Conservation (phyloP, 1,140 invertebrate species). For the Drosophila baimaii region DNA sequence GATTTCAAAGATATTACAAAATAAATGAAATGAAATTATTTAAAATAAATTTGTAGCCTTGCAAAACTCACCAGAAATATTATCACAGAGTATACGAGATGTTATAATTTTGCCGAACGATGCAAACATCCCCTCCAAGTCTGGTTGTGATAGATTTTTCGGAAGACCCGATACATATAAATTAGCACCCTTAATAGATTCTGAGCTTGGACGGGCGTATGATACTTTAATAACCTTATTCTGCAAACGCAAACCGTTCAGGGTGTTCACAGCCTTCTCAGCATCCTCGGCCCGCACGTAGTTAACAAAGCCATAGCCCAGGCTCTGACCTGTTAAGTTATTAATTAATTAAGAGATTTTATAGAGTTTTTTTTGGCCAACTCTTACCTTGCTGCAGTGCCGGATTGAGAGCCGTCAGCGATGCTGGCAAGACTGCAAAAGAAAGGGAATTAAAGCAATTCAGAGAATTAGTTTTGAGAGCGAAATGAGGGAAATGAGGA, state of each 20-base stretch:
- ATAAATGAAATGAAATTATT: background rate
- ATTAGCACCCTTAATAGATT: constrained; percentile 95
- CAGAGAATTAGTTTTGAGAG: background rate
- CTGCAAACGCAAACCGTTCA: constrained; percentile 93
- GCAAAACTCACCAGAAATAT: constrained; percentile 89
- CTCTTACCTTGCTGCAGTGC: constrained; percentile 80
- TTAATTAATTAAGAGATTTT: background rate
- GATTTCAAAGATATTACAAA: background rate
- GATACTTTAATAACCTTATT: constrained; percentile 97
- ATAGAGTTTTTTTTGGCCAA: background rate
- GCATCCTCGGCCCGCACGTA: constrained; percentile 93
- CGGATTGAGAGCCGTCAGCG: constrained; percentile 82
- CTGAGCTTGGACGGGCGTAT: constrained; percentile 93
- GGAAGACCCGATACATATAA: constrained; percentile 94
- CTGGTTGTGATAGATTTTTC: constrained; percentile 93
- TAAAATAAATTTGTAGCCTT: too few relatives aligned
- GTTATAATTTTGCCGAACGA: constrained; percentile 94
- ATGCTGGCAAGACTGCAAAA: constrained; percentile 80
- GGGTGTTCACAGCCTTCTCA: constrained; percentile 92
- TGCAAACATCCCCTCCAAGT: constrained; percentile 92
- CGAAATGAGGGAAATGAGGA: background rate
- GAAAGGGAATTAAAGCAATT: background rate
- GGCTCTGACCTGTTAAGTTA: constrained; percentile 89
- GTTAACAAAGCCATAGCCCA: constrained; percentile 96
- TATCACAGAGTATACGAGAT: constrained; percentile 94